Evolutionary conservation across 2,113 vertebrate species (phyloP).

Genomic region (Dryoscopus gambensis): DNA sequence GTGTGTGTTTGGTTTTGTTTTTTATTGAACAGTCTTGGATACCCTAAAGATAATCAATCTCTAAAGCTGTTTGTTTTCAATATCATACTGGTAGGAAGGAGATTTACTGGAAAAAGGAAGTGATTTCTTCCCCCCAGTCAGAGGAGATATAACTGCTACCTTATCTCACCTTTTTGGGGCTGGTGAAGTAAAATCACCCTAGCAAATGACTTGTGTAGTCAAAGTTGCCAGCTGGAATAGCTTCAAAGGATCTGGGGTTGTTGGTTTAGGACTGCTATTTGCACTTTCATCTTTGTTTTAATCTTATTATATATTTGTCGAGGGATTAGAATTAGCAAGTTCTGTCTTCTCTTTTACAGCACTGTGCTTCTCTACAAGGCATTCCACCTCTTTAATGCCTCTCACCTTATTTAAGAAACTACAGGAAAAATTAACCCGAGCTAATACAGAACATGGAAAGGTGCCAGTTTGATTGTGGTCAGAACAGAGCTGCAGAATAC

Average conservation of each 20-base stretch:
- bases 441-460: background rate
- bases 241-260: background rate
- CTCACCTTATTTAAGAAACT: background rate
- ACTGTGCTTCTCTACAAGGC: background rate
- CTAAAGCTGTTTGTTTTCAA: background rate
- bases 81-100: background rate
- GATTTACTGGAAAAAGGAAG: background rate
- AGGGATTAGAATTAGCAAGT: background rate
- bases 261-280: background rate
- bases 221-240: background rate
- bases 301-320: background rate
- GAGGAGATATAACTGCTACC: background rate
- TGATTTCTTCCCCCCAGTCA: background rate
- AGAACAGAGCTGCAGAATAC: background rate
- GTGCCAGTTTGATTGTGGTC: background rate
- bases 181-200: background rate
- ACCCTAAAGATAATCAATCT: background rate
- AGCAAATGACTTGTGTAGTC: background rate
- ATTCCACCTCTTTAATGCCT: background rate
- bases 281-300: conserved; percentile 26
- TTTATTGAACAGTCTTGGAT: background rate
- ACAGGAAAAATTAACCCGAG: background rate
- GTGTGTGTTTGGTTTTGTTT: background rate
- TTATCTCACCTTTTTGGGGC: background rate
- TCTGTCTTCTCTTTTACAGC: background rate